A percentile compares a stretch with the other conserved stretches of the same genome.
phyloP scores from a whole-genome alignment of 2,113 vertebrate genomes.

The Tetrao urogallus region DNA sequence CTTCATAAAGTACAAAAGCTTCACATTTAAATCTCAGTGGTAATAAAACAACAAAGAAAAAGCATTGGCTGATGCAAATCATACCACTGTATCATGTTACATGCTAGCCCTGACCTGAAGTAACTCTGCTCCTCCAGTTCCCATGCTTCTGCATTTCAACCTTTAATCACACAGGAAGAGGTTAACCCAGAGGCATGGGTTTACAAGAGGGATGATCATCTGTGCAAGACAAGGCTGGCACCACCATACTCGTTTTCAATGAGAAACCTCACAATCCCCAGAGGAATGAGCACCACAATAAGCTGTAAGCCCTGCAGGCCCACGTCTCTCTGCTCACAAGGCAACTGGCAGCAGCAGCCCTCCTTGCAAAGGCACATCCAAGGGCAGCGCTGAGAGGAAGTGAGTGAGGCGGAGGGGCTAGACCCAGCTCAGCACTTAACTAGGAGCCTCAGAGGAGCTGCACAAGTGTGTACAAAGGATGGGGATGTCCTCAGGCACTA shows the following conservation, averaged over 20 bases:
- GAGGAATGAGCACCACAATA: background rate
- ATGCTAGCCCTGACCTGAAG: background rate
- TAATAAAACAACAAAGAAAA: background rate
- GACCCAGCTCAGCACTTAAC: too few species aligned
- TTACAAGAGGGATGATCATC: background rate
- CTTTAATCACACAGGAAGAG: background rate
- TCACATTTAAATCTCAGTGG: background rate
- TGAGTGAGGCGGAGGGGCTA: background rate
- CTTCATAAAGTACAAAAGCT: background rate
- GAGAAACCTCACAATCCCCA: background rate
- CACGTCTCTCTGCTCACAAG: background rate
- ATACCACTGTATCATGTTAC: background rate
- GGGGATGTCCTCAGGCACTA: background rate
- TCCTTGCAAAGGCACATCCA: background rate
- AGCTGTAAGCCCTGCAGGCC: background rate
- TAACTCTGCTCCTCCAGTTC: background rate
- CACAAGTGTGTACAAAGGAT: background rate
- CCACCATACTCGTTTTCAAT: background rate
- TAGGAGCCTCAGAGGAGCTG: too few species aligned
- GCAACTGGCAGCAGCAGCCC: background rate
- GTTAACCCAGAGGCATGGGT: background rate
- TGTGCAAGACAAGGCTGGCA: background rate
- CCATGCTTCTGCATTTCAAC: rapidly evolving
- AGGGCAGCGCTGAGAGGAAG: background rate
- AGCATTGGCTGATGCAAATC: background rate